Evolutionary conservation across 2,888 invertebrate species (phyloP).

Genomic region (Caenorhabditis panamensis): DNA sequence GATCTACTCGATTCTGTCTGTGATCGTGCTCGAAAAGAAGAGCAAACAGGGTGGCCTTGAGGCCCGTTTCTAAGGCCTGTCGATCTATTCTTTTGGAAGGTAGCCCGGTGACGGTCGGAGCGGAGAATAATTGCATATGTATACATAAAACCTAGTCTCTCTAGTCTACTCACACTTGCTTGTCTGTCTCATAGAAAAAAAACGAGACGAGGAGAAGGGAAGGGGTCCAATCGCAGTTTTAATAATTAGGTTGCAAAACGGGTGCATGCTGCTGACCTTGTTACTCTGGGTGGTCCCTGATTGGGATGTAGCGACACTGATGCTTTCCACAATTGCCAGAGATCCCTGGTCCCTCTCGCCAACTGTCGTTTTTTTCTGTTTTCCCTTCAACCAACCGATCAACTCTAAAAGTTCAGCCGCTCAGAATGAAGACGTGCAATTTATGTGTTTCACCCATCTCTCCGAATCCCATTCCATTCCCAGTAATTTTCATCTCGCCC

Average conservation of each 20-base stretch:
- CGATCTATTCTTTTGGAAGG: not conserved
- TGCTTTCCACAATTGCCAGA: no score
- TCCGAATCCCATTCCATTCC: not conserved
- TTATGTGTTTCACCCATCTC: not conserved
- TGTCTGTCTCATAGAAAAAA: not conserved
- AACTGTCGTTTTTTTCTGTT: slow-evolving; percentile 1
- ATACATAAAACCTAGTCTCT: no score
- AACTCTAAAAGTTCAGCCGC: slow-evolving; percentile 45
- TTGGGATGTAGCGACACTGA: no score
- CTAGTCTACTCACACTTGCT: no score
- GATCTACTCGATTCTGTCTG: slow-evolving; percentile 24
- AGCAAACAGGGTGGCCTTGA: slow-evolving; percentile 31
- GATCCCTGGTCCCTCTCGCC: slow-evolving; percentile 21
- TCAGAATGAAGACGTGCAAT: slow-evolving; percentile 4
- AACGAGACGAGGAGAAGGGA: not conserved
- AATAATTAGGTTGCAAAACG: slow-evolving; percentile 42
- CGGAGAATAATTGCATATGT: not conserved
- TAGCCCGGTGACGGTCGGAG: not conserved
- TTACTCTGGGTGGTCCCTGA: slow-evolving; percentile 45
- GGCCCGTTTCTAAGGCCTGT: slow-evolving; percentile 7
- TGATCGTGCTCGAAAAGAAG: slow-evolving; percentile 29
- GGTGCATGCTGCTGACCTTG: slow-evolving; percentile 43
- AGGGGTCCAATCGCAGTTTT: not conserved
- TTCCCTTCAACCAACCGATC: not conserved
- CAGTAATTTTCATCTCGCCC: slow-evolving; percentile 12